Base-by-base conservation (phyloP, 2,888 invertebrate genomes). In the Xanthorhoe designata region DNA sequence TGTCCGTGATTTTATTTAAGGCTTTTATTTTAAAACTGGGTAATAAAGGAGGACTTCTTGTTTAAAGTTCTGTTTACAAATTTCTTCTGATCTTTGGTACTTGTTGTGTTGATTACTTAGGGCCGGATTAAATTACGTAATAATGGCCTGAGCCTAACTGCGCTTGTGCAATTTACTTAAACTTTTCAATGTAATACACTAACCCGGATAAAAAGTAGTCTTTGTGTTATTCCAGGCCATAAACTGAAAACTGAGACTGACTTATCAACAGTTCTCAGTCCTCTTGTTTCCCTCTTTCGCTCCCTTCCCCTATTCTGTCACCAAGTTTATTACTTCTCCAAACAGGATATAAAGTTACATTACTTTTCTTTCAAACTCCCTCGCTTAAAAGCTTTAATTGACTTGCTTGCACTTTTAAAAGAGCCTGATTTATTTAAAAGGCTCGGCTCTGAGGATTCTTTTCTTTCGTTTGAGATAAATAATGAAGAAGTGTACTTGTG, bases 281-380 rank as follows among this genome's bases (percentile, higher is more conserved):
- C 51, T 19, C 24, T 58, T 49, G n/a, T 32, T 51, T 24, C 24
- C 5, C 45, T 32, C 29, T 59, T 15, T 35, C n/a, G 6, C 15
- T 7, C 49, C 42, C 52, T 15, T 17, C 17, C 17, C 47, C 2
- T 45, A 52, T 50, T 52, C 61, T 47, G 52, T 52, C 56, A 52
- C 47, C 49, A 67, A 61, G 19, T 60, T 38, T 35, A 24, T 9
- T 15, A 53, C 10, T 53, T 53, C 67, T 68, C 64, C 74, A 71
- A 76, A 76, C 72, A 73, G 55, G 29, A 54, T 71, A 59, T 72
- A 75, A 80, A 78, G 66, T 72, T 77, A 73, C 75, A 78, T 81
- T 81, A 76, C 73, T 74, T 77, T 79, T 75, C 75, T 75, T 74
- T 64, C 42, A 51, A 77, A 76, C 75, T 77, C 53, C 47, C 35